Conservation (phyloP, 2,113 vertebrate species). For the Odontophorus gujanensis region DNA sequence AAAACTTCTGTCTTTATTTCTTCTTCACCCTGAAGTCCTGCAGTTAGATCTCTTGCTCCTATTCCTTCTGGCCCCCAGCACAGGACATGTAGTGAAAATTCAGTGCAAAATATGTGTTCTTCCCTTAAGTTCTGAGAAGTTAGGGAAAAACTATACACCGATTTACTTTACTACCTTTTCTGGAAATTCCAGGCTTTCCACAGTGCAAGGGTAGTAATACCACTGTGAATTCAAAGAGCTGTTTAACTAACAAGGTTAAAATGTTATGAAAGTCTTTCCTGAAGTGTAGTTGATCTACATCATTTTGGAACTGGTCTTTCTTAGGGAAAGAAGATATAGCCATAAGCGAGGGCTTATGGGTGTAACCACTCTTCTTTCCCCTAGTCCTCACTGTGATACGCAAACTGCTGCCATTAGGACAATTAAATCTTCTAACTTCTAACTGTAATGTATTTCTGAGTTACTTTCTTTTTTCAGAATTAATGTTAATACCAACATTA, state of each 20-base stretch:
- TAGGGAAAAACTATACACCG: not conserved
- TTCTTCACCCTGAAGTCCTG: not conserved
- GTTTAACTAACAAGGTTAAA: not conserved
- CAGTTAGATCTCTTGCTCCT: not conserved
- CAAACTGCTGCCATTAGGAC: not conserved
- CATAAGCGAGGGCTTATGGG: not conserved
- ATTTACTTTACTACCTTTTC: not conserved
- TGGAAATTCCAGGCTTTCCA: not conserved
- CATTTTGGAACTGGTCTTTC: not conserved
- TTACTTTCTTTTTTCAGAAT: not conserved
- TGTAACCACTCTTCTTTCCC: not conserved
- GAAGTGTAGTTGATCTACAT: not conserved
- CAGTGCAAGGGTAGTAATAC: not conserved
- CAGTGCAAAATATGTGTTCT: not conserved
- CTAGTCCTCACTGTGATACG: not conserved
- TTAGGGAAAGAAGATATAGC: not conserved
- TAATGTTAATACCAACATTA: not conserved
- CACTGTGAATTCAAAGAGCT: not conserved
- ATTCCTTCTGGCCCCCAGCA: not conserved
- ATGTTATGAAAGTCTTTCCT: not conserved
- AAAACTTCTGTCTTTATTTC: conserved; percentile 19
- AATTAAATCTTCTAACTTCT: too few species aligned
- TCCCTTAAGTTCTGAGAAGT: not conserved
- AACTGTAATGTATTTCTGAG: not conserved
- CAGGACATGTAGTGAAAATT: not conserved